Evolutionary conservation across 2,797 vertebrate genomes (phyloP).

Genomic region (Cirrhinus mrigala): DNA sequence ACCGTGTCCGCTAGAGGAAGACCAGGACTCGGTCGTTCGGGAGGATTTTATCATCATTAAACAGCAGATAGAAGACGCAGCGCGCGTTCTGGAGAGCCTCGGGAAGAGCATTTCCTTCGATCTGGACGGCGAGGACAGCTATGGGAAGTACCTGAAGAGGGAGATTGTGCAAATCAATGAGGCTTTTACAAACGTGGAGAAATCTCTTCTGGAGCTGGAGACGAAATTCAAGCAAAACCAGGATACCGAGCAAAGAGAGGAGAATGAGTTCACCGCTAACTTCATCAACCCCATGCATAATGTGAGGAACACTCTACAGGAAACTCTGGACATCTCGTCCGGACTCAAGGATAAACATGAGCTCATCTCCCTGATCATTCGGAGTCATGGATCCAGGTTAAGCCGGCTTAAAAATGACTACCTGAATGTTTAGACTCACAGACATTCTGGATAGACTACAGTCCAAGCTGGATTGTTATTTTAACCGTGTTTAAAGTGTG

Average conservation of each 20-base stretch:
- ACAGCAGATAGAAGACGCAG: constrained; percentile 92
- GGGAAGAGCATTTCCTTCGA: constrained; percentile 90
- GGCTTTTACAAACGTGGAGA: constrained; percentile 91
- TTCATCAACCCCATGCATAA: constrained; percentile 88
- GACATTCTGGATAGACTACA: background rate
- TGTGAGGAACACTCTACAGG: constrained; percentile 83
- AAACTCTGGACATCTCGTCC: constrained; percentile 85
- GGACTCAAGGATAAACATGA: constrained; percentile 92
- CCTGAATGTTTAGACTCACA: constrained; percentile 78
- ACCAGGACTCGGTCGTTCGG: constrained; percentile 82
- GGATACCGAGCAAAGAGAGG: constrained; percentile 88
- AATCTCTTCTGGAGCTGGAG: constrained; percentile 92
- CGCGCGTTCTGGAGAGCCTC: constrained; percentile 89
- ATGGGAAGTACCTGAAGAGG: constrained; percentile 89
- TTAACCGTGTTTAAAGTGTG: background rate
- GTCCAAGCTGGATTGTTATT: background rate
- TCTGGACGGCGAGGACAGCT: constrained; percentile 95
- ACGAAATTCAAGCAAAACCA: constrained; percentile 94
- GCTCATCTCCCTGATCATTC: constrained; percentile 90
- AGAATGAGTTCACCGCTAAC: constrained; percentile 84
- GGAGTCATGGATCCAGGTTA: constrained; percentile 92
- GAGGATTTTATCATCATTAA: constrained; percentile 90
- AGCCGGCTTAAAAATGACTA: constrained; percentile 91
- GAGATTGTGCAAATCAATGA: constrained; percentile 92
- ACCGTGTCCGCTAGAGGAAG: constrained; percentile 77